Evolutionary conservation across 2,888 invertebrate species (phyloP), one percentile per base, ranked within the genome.

Genomic region (Rhagophthalmus giganteus): DNA sequence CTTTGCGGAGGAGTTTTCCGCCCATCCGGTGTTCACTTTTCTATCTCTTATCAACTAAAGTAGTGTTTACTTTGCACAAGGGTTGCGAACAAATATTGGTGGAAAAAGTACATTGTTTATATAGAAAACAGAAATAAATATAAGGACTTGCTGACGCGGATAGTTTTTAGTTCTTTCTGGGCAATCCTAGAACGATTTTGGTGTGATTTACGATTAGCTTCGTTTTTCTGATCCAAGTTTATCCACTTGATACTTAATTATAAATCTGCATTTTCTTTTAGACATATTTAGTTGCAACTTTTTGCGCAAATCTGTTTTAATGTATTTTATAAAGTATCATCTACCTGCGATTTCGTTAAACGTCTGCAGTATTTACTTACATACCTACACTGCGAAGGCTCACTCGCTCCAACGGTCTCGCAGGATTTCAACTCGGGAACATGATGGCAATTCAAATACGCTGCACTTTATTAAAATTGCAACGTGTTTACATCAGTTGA

Each of bases 391-490:
- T 28, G 15, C 28, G 31, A 26, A 45, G 30, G 37, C 37, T 45
- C 37, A 30, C 16, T 9, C 37, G 37, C 15, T 45, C 27, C 28
- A 26, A 11, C 10, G 28, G 30, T 30, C 45, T 15, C 45, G 10
- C 28, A 30, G 45, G 45, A 45, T 45, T 37, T 45, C 11, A 45
- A 30, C 37, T 25, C 45, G 45, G 41, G 28, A 55, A 38, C 24
- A 30, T 38, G 34, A 33, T 35, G 48, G 55, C 55, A 55, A 53
- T 58, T 53, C 46, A 54, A 55, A 58, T 55, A 45, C 32, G 46
- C 50, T 58, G 55, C 53, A 58, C 38, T 49, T 58, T 52, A 58
- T 58, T 58, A 58, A 58, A 55, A 50, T 58, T 58, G 55, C 58
- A 58, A 24, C 50, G 33, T 58, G 55, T 58, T 55, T 58, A 49